A percentile compares a stretch with the other conserved stretches of the same genome.
phyloP scores from a whole-genome alignment of 2,797 vertebrate species.

The Pyrocephalus nanus region DNA sequence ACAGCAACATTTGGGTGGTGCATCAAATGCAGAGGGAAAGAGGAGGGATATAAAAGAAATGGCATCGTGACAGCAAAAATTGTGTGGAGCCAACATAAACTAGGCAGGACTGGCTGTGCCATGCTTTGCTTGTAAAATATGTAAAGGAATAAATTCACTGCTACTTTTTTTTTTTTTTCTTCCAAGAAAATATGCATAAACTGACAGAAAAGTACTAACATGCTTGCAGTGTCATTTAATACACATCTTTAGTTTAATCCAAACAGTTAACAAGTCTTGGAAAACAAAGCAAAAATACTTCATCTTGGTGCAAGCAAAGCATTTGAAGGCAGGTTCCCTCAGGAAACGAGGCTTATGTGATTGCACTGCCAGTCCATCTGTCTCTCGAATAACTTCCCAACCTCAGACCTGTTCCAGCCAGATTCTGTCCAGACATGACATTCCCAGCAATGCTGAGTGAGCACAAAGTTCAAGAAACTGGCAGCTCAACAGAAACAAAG shows the following conservation, averaged over 20 bases:
- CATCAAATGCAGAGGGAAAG: background rate
- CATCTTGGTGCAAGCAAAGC: conserved; percentile 31
- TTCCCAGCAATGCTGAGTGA: background rate
- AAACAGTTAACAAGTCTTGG: background rate
- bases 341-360: conserved; percentile 29
- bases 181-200: background rate
- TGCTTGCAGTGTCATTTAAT: background rate
- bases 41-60: background rate
- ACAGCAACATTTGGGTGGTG: background rate
- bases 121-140: background rate
- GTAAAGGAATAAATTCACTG: background rate
- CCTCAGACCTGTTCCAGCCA: background rate
- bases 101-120: background rate
- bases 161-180: background rate
- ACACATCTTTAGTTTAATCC: background rate
- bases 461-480: conserved; percentile 8
- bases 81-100: background rate
- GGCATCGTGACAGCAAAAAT: background rate
- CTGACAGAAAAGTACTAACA: background rate
- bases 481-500: background rate
- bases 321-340: conserved; percentile 25
- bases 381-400: background rate
- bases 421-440: background rate
- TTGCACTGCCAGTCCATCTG: conserved; percentile 13
- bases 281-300: conserved; percentile 27